Evolutionary conservation across 2,113 vertebrate species (phyloP).

Genomic region (Struthio camelus): DNA sequence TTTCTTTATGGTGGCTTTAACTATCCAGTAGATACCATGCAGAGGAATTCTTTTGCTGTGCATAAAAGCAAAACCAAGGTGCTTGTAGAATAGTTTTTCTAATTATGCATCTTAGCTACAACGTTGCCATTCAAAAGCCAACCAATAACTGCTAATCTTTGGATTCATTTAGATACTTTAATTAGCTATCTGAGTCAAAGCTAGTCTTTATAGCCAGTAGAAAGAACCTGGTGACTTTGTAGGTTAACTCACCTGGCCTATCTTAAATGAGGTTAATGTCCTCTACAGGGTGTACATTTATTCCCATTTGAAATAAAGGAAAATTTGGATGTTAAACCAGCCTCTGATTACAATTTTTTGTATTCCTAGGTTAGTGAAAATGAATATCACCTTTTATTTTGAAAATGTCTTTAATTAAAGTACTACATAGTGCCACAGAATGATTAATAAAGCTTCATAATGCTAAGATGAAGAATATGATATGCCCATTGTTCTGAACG

Average conservation of each 20-base stretch:
- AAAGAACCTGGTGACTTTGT: neutral
- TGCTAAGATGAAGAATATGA: neutral
- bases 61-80: neutral
- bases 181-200: neutral
- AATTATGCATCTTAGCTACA: neutral
- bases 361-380: neutral
- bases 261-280: neutral
- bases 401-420: neutral
- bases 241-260: neutral
- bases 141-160: neutral
- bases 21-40: neutral
- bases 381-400: neutral
- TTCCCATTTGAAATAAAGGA: neutral
- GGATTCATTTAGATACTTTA: neutral
- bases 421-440: neutral
- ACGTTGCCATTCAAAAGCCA: neutral
- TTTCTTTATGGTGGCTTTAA: neutral
- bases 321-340: neutral
- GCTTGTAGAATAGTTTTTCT: neutral
- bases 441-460: neutral
- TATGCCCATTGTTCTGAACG: neutral
- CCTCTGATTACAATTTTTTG: neutral
- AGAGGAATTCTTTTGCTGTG: neutral
- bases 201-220: neutral
- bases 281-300: neutral